Percentiles rank a stretch among this genome's conserved stretches.
Conservation (phyloP, 2,888 invertebrate species). For the Pammene fasciana region DNA sequence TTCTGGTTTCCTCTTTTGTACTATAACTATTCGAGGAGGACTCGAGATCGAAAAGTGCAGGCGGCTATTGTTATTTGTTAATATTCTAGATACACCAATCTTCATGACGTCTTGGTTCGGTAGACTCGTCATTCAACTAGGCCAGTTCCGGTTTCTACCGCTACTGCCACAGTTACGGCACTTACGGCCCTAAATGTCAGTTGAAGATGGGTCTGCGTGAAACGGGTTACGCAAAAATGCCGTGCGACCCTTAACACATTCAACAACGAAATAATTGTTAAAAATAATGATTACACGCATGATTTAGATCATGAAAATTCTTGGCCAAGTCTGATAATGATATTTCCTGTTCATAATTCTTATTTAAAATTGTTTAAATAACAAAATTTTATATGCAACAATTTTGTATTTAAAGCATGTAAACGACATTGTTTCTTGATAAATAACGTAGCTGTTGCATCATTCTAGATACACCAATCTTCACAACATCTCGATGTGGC, state of each 20-base stretch:
- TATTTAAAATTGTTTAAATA: too few species aligned
- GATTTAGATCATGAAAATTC: background rate
- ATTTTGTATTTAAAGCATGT: background rate
- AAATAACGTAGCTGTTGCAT: background rate
- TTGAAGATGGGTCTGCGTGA: constrained; percentile 13
- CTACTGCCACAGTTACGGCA: background rate
- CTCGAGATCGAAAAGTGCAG: too few species aligned
- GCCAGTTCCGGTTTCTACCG: constrained; percentile 14
- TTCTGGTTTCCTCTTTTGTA: too few species aligned
- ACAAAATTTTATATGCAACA: too few species aligned
- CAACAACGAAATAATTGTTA: background rate
- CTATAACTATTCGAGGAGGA: too few species aligned
- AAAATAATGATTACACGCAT: constrained; percentile 5
- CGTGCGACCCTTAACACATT: constrained; percentile 13
- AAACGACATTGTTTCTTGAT: background rate
- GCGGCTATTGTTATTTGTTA: background rate
- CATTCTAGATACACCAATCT: background rate
- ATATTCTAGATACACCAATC: constrained; percentile 4
- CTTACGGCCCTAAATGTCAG: too few species aligned
- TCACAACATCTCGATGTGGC: constrained; percentile 9
- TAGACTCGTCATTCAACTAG: constrained; percentile 8
- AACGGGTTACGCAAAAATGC: background rate
- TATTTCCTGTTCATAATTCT: too few species aligned
- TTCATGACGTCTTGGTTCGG: constrained; percentile 6
- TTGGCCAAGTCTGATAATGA: too few species aligned